phyloP scores from a whole-genome alignment of 1,140 invertebrate species.

The Thaumetopoea pityocampa region DNA sequence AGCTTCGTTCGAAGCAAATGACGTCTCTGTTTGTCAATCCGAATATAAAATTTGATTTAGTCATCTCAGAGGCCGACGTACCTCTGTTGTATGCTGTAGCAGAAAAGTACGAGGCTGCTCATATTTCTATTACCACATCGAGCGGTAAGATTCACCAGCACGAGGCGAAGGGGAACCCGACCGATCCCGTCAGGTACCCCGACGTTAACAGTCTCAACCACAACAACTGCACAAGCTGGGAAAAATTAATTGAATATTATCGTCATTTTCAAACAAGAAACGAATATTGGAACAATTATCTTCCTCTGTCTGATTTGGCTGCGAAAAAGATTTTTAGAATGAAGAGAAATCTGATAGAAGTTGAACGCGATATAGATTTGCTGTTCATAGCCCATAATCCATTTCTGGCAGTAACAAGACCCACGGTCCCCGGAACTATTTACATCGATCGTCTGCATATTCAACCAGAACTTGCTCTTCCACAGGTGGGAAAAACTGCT shows the following conservation, averaged over 20 bases:
- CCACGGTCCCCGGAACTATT: slow-evolving; percentile 64
- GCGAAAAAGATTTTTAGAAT: slow-evolving; percentile 54
- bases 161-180: slow-evolving; percentile 56
- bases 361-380: slow-evolving; percentile 63
- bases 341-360: slow-evolving; percentile 44
- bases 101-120: slow-evolving; percentile 58
- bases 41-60: slow-evolving; percentile 59
- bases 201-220: slow-evolving; percentile 53
- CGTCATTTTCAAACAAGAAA: slow-evolving; percentile 43
- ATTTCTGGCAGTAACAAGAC: slow-evolving; percentile 52
- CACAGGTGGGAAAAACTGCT: slow-evolving; percentile 52
- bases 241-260: slow-evolving; percentile 48
- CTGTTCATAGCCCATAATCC: slow-evolving; percentile 51
- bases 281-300: slow-evolving; percentile 57
- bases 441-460: slow-evolving; percentile 77
- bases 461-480: slow-evolving; percentile 53
- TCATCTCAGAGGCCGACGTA: slow-evolving; percentile 64
- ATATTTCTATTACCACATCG: slow-evolving; percentile 53
- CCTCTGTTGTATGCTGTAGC: slow-evolving; percentile 59
- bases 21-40: slow-evolving; percentile 52
- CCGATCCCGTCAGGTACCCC: slow-evolving; percentile 53
- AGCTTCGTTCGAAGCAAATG: slow-evolving; percentile 58
- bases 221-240: slow-evolving; percentile 45
- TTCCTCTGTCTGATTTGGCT: slow-evolving; percentile 48
- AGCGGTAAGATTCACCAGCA: slow-evolving; percentile 56